Conservation (phyloP, 2,888 invertebrate species). For the Gandaritis pyraliata region DNA sequence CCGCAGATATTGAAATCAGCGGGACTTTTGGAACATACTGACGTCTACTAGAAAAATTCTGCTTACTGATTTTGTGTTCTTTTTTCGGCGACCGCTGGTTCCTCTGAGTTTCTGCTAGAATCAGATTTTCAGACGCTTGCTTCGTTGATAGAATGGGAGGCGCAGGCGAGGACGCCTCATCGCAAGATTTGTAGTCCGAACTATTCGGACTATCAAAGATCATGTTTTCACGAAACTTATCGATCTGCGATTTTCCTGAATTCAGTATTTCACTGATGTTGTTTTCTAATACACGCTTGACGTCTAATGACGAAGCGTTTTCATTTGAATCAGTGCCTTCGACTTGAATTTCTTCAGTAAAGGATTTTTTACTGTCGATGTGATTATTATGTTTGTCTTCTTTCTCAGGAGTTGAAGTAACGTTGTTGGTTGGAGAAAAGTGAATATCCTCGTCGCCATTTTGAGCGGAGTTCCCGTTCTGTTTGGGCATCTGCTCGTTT, state of each 20-base stretch:
- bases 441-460: constrained; percentile 35
- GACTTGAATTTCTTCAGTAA: constrained; percentile 8
- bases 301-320: neutral
- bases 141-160: constrained; percentile 38
- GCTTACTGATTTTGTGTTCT: constrained; percentile 66
- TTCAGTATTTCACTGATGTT: constrained; percentile 23
- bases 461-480: constrained; percentile 33
- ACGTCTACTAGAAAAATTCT: constrained; percentile 45
- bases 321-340: neutral
- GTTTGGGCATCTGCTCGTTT: constrained; percentile 38
- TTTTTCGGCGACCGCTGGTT: constrained; percentile 51
- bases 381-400: constrained; percentile 28
- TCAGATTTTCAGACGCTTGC: constrained; percentile 49
- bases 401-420: constrained; percentile 50
- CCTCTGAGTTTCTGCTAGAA: constrained; percentile 47
- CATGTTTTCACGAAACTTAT: constrained; percentile 29
- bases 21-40: too few species aligned
- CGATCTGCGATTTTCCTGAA: constrained; percentile 20
- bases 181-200: constrained; percentile 24
- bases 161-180: constrained; percentile 21
- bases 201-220: constrained; percentile 16
- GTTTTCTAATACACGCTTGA: constrained; percentile 4
- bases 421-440: constrained; percentile 38
- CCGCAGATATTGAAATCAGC: too few species aligned
- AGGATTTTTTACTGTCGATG: constrained; percentile 9